phyloP scores from a whole-genome alignment of 2,797 vertebrate species.

The Falco cherrug region DNA sequence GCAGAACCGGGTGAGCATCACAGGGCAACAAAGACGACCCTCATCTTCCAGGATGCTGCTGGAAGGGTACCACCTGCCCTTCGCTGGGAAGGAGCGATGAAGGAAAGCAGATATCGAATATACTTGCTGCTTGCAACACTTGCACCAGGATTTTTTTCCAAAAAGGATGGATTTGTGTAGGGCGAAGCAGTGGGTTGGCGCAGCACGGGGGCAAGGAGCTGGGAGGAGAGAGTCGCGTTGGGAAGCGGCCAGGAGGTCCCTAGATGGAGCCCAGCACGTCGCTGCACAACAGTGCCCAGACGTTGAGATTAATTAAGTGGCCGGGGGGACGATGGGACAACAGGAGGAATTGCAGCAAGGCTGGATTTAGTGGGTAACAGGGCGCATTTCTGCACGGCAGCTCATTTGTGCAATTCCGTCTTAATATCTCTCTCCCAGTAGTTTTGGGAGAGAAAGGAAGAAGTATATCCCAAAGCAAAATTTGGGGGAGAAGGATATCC shows the following conservation, averaged over 20 bases:
- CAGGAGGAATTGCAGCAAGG: background rate
- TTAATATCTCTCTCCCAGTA: fast-evolving
- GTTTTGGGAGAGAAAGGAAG: background rate
- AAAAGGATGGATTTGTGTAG: background rate
- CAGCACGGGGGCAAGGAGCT: fast-evolving
- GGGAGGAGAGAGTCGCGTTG: fast-evolving
- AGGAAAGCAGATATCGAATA: background rate
- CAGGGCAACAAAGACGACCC: background rate
- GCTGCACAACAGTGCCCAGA: background rate
- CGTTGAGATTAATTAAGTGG: fast-evolving
- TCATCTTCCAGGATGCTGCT: background rate
- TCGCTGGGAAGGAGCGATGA: background rate
- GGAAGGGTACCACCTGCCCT: background rate
- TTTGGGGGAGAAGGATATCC: background rate
- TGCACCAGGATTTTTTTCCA: background rate
- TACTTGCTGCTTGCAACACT: background rate
- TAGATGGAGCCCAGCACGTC: background rate
- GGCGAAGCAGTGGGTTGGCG: fast-evolving
- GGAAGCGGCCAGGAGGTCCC: background rate
- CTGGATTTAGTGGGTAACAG: background rate
- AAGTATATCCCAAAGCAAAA: background rate
- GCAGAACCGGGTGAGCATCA: background rate
- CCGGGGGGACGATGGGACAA: background rate
- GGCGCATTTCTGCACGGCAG: fast-evolving
- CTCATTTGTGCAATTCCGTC: background rate